Percentiles rank a stretch among this genome's conserved stretches.
phyloP scores from a whole-genome alignment of 2,888 invertebrate species.

The Autographa pulchrina region DNA sequence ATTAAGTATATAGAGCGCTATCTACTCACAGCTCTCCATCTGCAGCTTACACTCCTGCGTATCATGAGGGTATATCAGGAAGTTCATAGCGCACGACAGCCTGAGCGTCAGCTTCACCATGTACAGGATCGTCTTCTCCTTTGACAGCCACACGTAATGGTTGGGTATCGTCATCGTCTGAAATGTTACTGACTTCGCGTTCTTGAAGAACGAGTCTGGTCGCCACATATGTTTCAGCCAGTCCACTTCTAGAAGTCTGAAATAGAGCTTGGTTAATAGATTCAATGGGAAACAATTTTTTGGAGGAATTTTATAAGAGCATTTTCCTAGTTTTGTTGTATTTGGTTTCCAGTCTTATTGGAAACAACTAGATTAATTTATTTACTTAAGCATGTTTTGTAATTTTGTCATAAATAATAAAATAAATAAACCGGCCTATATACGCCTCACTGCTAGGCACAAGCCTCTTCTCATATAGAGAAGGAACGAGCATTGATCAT shows the following conservation, averaged over 20 bases:
- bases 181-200: conserved; percentile 97
- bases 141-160: conserved; percentile 97
- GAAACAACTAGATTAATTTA: too few species aligned
- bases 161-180: conserved; percentile 98
- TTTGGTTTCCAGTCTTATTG: too few species aligned
- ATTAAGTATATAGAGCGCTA: background rate
- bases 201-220: conserved; percentile 98
- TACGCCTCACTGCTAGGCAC: too few species aligned
- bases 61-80: conserved; percentile 97
- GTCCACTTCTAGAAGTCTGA: conserved; percentile 94
- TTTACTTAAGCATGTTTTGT: too few species aligned
- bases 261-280: background rate
- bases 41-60: conserved; percentile 98
- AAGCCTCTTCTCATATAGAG: too few species aligned
- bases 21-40: conserved; percentile 97
- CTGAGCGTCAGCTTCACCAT: conserved; percentile 95
- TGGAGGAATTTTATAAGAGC: too few species aligned
- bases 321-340: too few species aligned
- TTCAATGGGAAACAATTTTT: background rate
- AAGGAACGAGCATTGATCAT: too few species aligned
- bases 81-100: conserved; percentile 98
- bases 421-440: too few species aligned
- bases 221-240: conserved; percentile 98
- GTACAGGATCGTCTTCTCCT: conserved; percentile 89
- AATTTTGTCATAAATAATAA: too few species aligned